These are phyloP conservation scores for Limnothrissa miodon DNA, from an alignment of 2,113 vertebrate species.

Conservation along the genomic window DNA sequence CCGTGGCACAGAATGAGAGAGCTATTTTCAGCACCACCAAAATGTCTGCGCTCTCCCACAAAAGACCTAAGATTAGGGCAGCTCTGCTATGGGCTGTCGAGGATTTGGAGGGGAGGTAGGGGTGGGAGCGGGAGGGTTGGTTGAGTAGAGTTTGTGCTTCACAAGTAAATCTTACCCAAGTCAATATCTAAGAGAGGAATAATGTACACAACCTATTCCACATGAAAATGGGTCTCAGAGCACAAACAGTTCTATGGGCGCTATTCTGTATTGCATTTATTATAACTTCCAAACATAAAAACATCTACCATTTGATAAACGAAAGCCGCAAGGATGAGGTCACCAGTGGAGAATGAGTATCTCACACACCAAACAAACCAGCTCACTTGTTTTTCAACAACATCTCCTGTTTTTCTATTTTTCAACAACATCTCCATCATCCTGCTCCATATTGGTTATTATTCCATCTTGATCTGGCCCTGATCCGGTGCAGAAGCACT, in stretches of 20 bases:
- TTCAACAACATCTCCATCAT: not conserved
- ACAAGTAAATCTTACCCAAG: not conserved
- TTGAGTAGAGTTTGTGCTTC: not conserved
- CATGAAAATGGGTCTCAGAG: not conserved
- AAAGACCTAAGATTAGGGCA: conserved; percentile 1
- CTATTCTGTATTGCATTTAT: not conserved
- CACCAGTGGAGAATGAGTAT: not conserved
- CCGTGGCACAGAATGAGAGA: conserved; percentile 22
- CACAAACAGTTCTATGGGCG: not conserved
- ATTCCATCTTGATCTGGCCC: not conserved
- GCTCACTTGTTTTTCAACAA: not conserved
- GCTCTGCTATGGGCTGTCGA: conserved; percentile 1
- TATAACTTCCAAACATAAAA: not conserved
- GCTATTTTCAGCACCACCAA: conserved; percentile 5
- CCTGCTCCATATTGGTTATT: not conserved
- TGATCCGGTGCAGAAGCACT: not conserved
- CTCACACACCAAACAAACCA: not conserved
- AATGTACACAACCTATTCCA: not conserved
- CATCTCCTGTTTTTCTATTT: not conserved
- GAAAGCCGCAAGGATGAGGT: not conserved
- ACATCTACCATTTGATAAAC: not conserved
- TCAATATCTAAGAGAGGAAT: not conserved
- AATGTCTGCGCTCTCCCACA: not conserved
- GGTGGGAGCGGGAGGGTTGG: not conserved
- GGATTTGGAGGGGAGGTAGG: not conserved